phyloP scores from a whole-genome alignment of 2,888 invertebrate genomes.

The Cataglyphis altisquamis region DNA sequence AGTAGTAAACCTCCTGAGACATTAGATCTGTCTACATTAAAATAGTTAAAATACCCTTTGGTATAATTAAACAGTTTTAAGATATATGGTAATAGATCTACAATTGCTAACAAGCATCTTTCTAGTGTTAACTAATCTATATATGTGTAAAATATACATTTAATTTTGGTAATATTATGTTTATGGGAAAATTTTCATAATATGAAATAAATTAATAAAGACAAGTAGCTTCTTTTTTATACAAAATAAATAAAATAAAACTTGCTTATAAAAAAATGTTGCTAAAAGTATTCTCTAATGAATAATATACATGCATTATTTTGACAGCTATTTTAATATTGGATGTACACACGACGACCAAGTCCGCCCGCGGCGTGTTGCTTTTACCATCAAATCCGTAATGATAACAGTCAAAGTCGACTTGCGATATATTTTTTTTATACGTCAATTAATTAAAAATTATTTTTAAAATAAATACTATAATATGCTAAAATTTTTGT shows the following conservation, averaged over 20 bases:
- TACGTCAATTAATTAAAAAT: not conserved
- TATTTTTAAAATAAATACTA: not conserved
- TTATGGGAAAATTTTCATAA: not conserved
- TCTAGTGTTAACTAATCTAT: not conserved
- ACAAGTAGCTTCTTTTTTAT: not conserved
- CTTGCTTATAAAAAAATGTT: not conserved
- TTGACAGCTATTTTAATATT: not conserved
- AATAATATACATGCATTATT: not conserved
- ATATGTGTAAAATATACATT: not conserved
- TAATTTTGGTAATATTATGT: conserved; percentile 21
- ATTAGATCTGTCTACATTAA: conserved; percentile 33
- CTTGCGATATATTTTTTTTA: not conserved
- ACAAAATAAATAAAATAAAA: not conserved
- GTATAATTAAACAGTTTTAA: conserved; percentile 19
- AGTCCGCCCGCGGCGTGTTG: not conserved
- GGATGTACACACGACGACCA: not conserved
- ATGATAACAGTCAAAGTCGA: not conserved
- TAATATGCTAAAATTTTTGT: not conserved
- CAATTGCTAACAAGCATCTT: not conserved
- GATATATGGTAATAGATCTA: not conserved
- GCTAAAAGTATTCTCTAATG: conserved; percentile 1
- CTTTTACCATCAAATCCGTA: not conserved
- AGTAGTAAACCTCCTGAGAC: conserved; percentile 35
- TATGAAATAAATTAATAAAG: not conserved
- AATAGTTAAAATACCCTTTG: conserved; percentile 28